Conservation (phyloP, 2,797 vertebrate species). For the Crenichthys baileyi region DNA sequence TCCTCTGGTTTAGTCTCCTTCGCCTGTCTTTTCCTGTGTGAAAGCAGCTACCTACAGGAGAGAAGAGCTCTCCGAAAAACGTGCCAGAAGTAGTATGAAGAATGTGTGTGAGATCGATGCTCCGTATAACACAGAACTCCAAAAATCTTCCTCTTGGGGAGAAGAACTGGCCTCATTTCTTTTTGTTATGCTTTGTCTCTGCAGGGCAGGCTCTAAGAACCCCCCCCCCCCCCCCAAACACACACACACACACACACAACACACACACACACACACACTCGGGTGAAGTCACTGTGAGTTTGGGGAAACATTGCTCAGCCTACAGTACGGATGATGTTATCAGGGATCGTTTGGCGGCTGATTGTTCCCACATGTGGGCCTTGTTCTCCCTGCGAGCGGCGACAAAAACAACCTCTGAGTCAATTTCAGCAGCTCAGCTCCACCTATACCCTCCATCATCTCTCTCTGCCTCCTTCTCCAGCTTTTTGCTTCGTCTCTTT, state of each 20-base stretch:
- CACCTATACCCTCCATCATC: slow-evolving; percentile 46
- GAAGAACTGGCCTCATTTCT: slow-evolving; percentile 28
- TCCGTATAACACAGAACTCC: slow-evolving; percentile 22
- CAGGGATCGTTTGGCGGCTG: slow-evolving; percentile 76
- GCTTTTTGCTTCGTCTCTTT: slow-evolving; percentile 4
- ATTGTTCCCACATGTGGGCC: slow-evolving; percentile 83
- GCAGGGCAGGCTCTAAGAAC: slow-evolving; percentile 14
- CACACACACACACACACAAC: neutral
- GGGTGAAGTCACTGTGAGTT: slow-evolving; percentile 33
- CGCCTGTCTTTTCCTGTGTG: slow-evolving; percentile 9
- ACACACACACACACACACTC: slow-evolving; percentile 1
- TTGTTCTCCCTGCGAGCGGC: slow-evolving; percentile 36
- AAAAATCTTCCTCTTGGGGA: slow-evolving; percentile 10
- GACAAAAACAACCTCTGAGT: slow-evolving; percentile 71
- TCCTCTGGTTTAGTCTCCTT: neutral
- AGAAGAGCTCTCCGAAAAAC: slow-evolving; percentile 40
- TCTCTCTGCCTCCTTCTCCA: slow-evolving; percentile 5
- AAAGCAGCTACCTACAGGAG: slow-evolving; percentile 55
- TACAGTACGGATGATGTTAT: slow-evolving; percentile 77
- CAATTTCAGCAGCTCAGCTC: slow-evolving; percentile 44
- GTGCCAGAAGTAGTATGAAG: slow-evolving; percentile 65
- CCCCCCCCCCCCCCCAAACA: neutral
- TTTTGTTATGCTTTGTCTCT: slow-evolving; percentile 32
- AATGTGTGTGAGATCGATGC: slow-evolving; percentile 44
- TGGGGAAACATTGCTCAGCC: slow-evolving; percentile 63